A percentile compares a stretch with the other conserved stretches of the same genome.
phyloP scores from a whole-genome alignment of 1,140 invertebrate species.

The Calliphora vicina region DNA sequence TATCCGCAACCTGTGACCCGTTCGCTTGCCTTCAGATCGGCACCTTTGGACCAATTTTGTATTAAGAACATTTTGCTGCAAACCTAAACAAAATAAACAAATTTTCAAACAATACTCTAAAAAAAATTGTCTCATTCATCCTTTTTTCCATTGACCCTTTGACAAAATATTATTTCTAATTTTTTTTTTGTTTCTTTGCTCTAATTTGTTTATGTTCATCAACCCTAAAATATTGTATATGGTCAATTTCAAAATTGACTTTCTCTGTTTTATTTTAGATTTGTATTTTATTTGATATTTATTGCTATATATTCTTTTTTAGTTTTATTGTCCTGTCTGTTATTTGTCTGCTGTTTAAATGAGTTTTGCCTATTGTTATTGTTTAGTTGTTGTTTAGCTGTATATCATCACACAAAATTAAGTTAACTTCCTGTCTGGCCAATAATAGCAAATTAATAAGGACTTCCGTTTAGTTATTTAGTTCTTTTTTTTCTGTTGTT shows the following conservation, averaged over 20 bases:
- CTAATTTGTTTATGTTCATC: background rate
- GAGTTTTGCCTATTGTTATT: background rate
- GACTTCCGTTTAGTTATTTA: constrained; percentile 47
- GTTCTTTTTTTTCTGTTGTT: background rate
- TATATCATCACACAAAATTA: constrained; percentile 43
- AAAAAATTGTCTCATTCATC: no score
- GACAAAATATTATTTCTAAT: background rate
- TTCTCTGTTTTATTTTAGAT: background rate
- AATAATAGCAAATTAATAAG: constrained; percentile 62
- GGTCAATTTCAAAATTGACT: no score
- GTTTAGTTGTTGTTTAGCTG: background rate
- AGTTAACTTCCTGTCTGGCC: constrained; percentile 62
- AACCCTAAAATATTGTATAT: background rate
- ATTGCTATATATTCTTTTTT: background rate
- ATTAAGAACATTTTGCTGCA: no score
- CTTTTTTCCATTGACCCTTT: no score
- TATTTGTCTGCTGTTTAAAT: constrained; percentile 1
- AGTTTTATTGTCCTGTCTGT: constrained; percentile 6
- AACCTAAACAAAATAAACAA: no score
- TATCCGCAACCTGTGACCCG: no score
- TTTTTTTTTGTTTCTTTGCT: background rate
- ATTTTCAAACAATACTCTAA: no score
- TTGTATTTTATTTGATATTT: background rate
- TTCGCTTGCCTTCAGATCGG: no score
- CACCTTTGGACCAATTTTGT: no score